Evolutionary conservation across 2,797 vertebrate genomes (phyloP), one percentile per base, ranked within the genome.

Genomic region (Siniperca obscura): DNA sequence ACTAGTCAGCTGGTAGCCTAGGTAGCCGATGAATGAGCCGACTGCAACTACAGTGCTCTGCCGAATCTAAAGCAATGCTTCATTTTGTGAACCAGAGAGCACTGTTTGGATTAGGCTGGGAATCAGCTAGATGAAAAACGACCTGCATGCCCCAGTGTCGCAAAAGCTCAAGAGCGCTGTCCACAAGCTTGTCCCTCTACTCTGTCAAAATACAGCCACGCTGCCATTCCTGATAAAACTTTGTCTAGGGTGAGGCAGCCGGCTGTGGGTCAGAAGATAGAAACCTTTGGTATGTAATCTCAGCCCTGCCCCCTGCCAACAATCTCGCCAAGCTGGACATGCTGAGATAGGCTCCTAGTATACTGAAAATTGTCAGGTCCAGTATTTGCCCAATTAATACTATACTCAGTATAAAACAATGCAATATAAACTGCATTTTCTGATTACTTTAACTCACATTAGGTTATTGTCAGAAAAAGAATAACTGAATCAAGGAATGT

Each of bases 151-250:
- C 68, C 55, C 46, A 22, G 72, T 65, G 48, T 79, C 7, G 22
- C 57, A 52, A 61, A 52, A 72, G 59, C 82, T 59, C 70, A 61
- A 74, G 74, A 75, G 80, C 76, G 62, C 67, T 78, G 86, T 90
- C 84, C 76, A 86, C 78, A 72, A 11, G 34, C 73, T 83, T 86
- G 67, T 86, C 70, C 77, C 55, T 82, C 79, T 40, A 68, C 83
- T 88, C 85, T 76, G 86, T 91, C 81, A 91, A 84, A 90, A 80
- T 52, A 85, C 77, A 81, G 60, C 36, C 14, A 85, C 70, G 81
- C 81, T 92, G 85, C 77, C 81, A 61, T 60, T 67, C 67, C 60
- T 78, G 83, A 91, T 92, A 87, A 90, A 87, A 82, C 76, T 78
- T 82, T 80, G 73, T 78, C 67, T 50, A 13, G 77, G 70, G 25